phyloP scores from a whole-genome alignment of 2,888 invertebrate genomes.

The Drepana falcataria region DNA sequence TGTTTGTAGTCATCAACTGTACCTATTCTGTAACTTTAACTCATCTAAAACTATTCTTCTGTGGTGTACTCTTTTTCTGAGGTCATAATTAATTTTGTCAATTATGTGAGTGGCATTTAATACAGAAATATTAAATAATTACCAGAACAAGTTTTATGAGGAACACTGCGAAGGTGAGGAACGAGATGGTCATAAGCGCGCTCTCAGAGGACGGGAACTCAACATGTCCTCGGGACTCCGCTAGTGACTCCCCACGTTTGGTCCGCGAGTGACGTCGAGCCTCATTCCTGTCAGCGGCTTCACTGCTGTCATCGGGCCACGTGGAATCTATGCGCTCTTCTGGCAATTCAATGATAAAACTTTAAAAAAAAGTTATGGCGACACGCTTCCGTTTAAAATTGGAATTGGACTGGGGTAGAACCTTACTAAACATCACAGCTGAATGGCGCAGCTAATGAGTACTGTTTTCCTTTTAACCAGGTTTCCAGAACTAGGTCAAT shows the following conservation, averaged over 20 bases:
- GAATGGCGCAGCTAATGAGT: too few species aligned
- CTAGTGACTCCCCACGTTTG: slow-evolving; percentile 24
- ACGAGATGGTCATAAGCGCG: slow-evolving; percentile 89
- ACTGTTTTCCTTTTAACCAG: too few species aligned
- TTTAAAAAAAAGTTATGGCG: too few species aligned
- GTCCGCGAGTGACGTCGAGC: slow-evolving; percentile 23
- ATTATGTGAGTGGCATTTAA: too few species aligned
- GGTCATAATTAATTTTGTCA: too few species aligned
- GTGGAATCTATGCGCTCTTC: slow-evolving; percentile 66
- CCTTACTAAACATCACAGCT: too few species aligned
- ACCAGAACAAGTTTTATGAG: slow-evolving; percentile 90
- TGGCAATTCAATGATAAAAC: slow-evolving; percentile 22
- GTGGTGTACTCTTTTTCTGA: too few species aligned
- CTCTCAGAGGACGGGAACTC: slow-evolving; percentile 90
- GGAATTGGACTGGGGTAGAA: too few species aligned
- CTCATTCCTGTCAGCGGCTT: slow-evolving; percentile 13
- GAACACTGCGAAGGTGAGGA: slow-evolving; percentile 91
- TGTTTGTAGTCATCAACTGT: not conserved
- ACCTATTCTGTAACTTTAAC: not conserved
- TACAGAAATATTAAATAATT: slow-evolving; percentile 34
- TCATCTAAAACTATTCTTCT: too few species aligned
- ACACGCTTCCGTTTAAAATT: too few species aligned
- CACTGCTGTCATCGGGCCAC: slow-evolving; percentile 62
- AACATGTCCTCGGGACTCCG: slow-evolving; percentile 74
- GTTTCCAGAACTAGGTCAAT: too few species aligned